Conservation (phyloP, 2,113 vertebrate genomes). For the Apteryx owenii region DNA sequence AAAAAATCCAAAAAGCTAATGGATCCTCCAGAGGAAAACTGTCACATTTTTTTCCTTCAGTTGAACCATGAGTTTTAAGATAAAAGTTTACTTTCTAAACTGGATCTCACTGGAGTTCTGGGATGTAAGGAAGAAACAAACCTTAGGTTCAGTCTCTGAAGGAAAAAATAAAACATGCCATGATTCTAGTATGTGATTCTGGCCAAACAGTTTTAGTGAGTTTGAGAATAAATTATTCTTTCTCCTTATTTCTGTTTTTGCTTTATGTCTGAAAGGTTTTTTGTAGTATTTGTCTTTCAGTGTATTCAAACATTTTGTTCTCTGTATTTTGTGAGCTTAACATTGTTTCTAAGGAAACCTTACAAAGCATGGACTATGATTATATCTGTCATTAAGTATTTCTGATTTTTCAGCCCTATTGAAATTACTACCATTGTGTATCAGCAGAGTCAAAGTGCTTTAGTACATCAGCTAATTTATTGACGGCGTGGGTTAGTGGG, state of each 20-base stretch:
- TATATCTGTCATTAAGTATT: background rate
- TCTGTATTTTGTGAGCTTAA: background rate
- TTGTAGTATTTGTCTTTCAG: background rate
- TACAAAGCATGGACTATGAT: background rate
- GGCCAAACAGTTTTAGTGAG: background rate
- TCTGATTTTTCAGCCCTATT: background rate
- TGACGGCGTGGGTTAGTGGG: background rate
- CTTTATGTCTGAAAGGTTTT: background rate
- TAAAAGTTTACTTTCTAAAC: background rate
- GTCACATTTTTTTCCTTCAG: background rate
- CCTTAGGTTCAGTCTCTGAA: background rate
- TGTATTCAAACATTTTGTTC: background rate
- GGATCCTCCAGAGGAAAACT: background rate
- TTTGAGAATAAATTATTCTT: background rate
- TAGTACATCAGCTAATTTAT: background rate
- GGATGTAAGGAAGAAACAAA: background rate
- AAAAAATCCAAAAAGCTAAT: background rate
- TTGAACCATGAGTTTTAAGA: background rate
- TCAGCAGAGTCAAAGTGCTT: background rate
- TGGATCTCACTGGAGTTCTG: background rate
- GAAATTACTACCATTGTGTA: background rate
- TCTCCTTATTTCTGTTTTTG: background rate
- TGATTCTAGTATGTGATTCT: background rate
- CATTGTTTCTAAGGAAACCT: background rate
- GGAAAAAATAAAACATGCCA: background rate